Conservation (phyloP, 2,113 vertebrate genomes). For the Gnathonemus longibarbis region DNA sequence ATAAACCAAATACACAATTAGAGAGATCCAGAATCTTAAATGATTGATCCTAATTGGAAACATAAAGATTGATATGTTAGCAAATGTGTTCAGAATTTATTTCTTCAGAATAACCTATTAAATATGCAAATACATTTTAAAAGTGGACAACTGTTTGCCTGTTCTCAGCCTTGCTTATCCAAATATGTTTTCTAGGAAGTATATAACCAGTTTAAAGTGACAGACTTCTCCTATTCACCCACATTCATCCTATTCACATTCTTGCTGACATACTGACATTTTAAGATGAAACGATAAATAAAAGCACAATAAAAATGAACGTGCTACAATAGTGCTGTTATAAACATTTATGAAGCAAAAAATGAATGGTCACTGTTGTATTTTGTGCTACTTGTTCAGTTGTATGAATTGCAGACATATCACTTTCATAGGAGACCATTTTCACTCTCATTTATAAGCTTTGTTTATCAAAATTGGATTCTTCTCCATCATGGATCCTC, state of each 20-base stretch:
- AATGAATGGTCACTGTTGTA: no score
- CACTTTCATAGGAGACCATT: no score
- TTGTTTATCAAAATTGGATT: no score
- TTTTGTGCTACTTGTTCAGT: no score
- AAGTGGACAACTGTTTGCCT: not conserved
- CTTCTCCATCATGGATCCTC: no score
- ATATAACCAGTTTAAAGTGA: not conserved
- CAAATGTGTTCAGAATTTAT: not conserved
- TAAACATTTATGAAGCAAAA: no score
- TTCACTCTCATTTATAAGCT: no score
- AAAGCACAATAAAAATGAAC: no score
- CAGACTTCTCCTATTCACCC: not conserved
- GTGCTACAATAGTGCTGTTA: no score
- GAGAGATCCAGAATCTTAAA: not conserved
- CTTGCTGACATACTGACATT: not conserved
- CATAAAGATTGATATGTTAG: not conserved
- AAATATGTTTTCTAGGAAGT: not conserved
- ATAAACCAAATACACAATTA: not conserved
- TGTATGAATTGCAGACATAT: no score
- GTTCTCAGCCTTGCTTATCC: not conserved
- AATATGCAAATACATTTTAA: not conserved
- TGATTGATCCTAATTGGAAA: not conserved
- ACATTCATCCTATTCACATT: not conserved
- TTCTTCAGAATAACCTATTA: not conserved
- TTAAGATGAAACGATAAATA: not conserved